phyloP scores from a whole-genome alignment of 2,888 invertebrate species.

The Deroplatys truncata region DNA sequence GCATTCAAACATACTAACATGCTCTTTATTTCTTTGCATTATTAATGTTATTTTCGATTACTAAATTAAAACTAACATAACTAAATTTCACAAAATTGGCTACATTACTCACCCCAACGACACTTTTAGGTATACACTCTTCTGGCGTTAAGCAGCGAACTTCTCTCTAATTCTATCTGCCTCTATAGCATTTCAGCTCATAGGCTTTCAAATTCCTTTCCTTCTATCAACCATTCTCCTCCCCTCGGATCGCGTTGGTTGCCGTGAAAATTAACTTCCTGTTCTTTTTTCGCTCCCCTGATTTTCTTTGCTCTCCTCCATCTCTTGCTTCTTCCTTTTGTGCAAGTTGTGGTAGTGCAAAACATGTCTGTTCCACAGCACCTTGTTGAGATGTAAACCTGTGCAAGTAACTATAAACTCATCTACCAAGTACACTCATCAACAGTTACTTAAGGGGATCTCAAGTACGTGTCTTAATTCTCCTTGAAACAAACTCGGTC shows the following conservation, averaged over 20 bases:
- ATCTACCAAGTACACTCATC: neutral
- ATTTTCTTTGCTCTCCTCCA: too few species aligned
- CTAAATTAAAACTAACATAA: too few species aligned
- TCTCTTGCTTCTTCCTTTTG: neutral
- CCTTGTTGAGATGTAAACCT: neutral
- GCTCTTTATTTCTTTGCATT: too few species aligned
- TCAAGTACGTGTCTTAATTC: too few species aligned
- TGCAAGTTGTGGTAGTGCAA: neutral
- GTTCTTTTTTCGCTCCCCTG: too few species aligned
- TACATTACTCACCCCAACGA: too few species aligned
- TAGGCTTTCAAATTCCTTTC: neutral
- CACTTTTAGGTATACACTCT: too few species aligned
- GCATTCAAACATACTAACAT: too few species aligned
- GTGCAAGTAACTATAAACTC: neutral
- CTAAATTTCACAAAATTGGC: too few species aligned
- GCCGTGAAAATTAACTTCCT: neutral
- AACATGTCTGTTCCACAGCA: neutral
- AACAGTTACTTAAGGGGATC: neutral
- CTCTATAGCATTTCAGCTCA: neutral
- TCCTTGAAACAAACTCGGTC: neutral
- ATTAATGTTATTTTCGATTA: too few species aligned
- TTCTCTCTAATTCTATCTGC: neutral
- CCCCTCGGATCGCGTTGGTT: neutral
- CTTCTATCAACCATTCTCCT: neutral
- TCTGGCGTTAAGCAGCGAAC: neutral